Percentiles rank a stretch among this genome's conserved stretches.
Conservation (phyloP, 2,113 vertebrate species). For the Egretta garzetta region DNA sequence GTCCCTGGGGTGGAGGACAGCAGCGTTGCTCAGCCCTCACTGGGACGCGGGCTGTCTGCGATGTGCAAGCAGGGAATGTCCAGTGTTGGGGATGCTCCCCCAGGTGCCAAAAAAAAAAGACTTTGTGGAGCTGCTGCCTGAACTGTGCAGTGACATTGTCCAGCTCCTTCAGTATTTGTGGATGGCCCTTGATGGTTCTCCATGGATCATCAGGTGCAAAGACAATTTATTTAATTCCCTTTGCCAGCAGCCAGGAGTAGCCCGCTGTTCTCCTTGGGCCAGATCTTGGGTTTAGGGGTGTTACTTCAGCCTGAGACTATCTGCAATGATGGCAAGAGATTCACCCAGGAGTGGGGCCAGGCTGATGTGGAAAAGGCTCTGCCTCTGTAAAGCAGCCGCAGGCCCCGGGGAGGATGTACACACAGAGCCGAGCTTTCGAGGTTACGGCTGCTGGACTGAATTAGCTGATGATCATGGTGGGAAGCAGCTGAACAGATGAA, state of each 20-base stretch:
- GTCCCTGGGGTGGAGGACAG: not conserved
- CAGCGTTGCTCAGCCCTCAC: not conserved
- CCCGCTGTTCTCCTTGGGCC: not conserved
- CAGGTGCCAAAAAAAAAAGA: not conserved
- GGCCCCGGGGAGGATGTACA: not conserved
- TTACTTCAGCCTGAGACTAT: not conserved
- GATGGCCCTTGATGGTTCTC: not conserved
- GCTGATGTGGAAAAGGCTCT: not conserved
- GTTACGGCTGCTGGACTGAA: not conserved
- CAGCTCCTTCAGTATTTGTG: not conserved
- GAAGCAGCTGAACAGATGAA: not conserved
- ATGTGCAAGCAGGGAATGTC: not conserved
- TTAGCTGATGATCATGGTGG: not conserved
- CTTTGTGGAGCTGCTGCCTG: not conserved
- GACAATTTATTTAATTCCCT: not conserved
- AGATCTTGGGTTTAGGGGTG: not conserved
- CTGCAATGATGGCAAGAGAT: not conserved
- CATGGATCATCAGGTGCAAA: not conserved
- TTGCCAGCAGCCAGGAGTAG: not conserved
- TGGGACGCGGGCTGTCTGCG: accelerated
- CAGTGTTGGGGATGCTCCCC: accelerated
- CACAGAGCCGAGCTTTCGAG: accelerated
- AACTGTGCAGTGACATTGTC: not conserved
- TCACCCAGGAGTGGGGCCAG: not conserved
- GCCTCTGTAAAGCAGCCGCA: accelerated